Evolutionary conservation across 2,888 invertebrate genomes (phyloP), one percentile per base, ranked within the genome.

Genomic region (Trachelus iudaicus): DNA sequence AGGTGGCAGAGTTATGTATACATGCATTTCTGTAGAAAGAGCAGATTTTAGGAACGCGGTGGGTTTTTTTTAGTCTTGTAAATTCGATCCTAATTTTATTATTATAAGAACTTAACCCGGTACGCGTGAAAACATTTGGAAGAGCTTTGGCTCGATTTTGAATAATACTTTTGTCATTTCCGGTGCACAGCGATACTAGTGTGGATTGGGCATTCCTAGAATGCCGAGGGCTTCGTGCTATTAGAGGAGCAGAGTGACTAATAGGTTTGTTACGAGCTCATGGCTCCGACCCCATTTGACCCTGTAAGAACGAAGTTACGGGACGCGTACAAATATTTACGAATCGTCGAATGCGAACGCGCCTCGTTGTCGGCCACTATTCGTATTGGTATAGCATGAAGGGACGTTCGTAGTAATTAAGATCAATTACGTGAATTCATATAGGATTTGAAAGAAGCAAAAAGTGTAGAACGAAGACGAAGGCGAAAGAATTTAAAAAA

Each of bases 181-280:
- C 56, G 56, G 56, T 56, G 9, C 9, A 9, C 23, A 56, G 15
- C 56, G 56, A 56, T 23, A 56, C 56, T 9, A 2, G 15, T 9
- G 56, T 56, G 56, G 31, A 71, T 33, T 23, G 31, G 71, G 23
- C 71, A 34, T 71, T 71, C 71, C 6, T 71, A 71, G 31, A 71
- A 71, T 71, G 34, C 33, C 33, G 31, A 71, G 71, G 23, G 71
- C 33, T 31, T 31, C 31, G 15, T 71, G 31, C 71, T 31, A 34
- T 33, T 34, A 34, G 34, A 77, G 76, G 77, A 77, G 77, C 69
- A 76, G 56, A 81, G 80, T 82, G 84, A 84, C 85, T 84, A 85
- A 85, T 84, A 81, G 82, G 80, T 84, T 86, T 80, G 83, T 83
- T 80, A 78, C 83, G 79, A 84, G 79, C 81, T 56, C 23, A 56